Evolutionary conservation across 2,888 invertebrate genomes (phyloP).

Genomic region (Hanleya hanleyi): DNA sequence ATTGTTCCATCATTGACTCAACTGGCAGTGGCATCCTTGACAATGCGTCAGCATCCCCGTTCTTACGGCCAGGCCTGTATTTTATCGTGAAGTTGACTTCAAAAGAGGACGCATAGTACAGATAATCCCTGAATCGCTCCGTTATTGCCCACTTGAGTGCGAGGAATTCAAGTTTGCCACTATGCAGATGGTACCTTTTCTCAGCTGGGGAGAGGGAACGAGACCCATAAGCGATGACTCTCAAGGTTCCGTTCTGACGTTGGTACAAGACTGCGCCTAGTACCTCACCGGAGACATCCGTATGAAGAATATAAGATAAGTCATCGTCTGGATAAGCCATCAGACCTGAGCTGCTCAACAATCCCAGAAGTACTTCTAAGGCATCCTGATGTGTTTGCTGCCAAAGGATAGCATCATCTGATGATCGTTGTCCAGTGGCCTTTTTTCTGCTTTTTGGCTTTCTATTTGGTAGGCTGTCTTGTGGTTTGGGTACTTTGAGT

Average conservation of each 20-base stretch:
- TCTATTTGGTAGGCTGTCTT: too few relatives aligned
- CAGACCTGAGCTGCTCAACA: too few relatives aligned
- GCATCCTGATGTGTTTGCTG: constrained; percentile 14
- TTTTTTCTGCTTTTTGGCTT: too few relatives aligned
- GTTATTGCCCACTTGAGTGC: constrained; percentile 30
- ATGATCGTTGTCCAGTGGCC: not conserved
- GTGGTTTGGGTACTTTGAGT: too few relatives aligned
- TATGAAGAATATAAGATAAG: constrained; percentile 26
- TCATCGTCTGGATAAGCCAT: constrained; percentile 24
- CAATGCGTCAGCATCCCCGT: not conserved
- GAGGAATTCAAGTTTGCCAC: constrained; percentile 16
- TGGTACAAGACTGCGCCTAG: constrained; percentile 35
- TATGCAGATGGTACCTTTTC: constrained; percentile 17
- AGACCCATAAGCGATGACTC: constrained; percentile 26
- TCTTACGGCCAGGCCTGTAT: not conserved
- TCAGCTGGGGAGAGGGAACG: constrained; percentile 14
- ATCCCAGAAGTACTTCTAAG: constrained; percentile 15
- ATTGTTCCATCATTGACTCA: not conserved
- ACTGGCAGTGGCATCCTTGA: not conserved
- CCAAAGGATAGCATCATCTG: too few relatives aligned
- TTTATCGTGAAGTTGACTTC: not conserved
- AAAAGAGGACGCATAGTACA: constrained; percentile 7
- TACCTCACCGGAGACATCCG: constrained; percentile 20
- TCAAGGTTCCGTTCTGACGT: not conserved
- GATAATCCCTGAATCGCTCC: constrained; percentile 23